Conservation (phyloP, 2,113 vertebrate genomes). For the Triplophysa dalaica region DNA sequence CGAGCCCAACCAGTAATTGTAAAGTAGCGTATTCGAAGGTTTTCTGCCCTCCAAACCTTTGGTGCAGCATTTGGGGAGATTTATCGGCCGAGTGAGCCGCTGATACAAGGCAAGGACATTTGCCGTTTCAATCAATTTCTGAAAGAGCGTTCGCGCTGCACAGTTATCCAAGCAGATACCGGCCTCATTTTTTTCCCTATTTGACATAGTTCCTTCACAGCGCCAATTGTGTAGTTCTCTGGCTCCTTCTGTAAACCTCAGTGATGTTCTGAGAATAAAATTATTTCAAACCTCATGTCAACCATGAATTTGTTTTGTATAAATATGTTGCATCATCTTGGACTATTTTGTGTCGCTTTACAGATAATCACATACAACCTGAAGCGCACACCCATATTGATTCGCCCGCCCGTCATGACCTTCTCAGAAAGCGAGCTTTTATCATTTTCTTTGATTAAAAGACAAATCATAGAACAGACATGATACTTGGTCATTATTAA, state of each 20-base stretch:
- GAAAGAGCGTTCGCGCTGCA: slow-evolving; percentile 68
- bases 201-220: slow-evolving; percentile 74
- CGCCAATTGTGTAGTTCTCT: slow-evolving; percentile 75
- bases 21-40: slow-evolving; percentile 24
- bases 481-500: slow-evolving; percentile 68
- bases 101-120: slow-evolving; percentile 65
- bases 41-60: slow-evolving; percentile 46
- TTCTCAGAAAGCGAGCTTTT: slow-evolving; percentile 46
- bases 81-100: slow-evolving; percentile 59
- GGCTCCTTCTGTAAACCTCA: slow-evolving; percentile 50
- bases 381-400: not conserved
- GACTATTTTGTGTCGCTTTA: not conserved
- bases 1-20: not conserved
- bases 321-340: not conserved
- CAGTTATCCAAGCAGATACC: slow-evolving; percentile 62
- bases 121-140: slow-evolving; percentile 67
- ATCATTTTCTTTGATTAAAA: slow-evolving; percentile 69
- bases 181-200: slow-evolving; percentile 71
- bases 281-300: slow-evolving; percentile 46
- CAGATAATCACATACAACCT: not conserved
- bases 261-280: slow-evolving; percentile 47
- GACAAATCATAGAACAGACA: slow-evolving; percentile 59
- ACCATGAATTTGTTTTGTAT: slow-evolving; percentile 44
- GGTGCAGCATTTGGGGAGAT: slow-evolving; percentile 45
- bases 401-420: not conserved